A percentile compares a stretch with the other conserved stretches of the same genome.
Evolutionary conservation across 2,113 vertebrate species (phyloP).

Genomic region (Odontesthes bonariensis): DNA sequence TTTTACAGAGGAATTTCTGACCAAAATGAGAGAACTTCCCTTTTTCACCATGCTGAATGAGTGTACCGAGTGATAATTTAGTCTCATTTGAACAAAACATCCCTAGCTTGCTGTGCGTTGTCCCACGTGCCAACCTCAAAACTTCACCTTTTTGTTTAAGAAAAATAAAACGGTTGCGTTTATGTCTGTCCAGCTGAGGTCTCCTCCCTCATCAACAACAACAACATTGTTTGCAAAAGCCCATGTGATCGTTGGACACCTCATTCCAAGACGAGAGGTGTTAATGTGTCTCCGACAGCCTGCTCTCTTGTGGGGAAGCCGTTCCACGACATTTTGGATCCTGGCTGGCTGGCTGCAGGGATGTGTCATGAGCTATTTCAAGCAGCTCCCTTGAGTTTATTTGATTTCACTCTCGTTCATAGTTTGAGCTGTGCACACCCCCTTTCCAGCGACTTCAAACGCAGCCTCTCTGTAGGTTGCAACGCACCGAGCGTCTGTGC

Average conservation of each 20-base stretch:
- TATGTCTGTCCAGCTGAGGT: conserved; percentile 39
- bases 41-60: not conserved
- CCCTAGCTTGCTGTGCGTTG: not conserved
- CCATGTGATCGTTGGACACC: conserved; percentile 13
- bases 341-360: conserved; percentile 1
- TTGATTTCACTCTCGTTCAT: conserved; percentile 95
- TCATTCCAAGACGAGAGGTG: not conserved
- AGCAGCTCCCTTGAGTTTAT: conserved; percentile 74
- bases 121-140: conserved; percentile 19
- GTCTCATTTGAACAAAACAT: not conserved
- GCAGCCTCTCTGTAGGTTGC: conserved; percentile 93
- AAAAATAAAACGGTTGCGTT: not conserved
- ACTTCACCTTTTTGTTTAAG: conserved; percentile 1
- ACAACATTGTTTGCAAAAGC: not conserved
- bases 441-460: conserved; percentile 93
- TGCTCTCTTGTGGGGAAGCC: not conserved
- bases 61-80: not conserved
- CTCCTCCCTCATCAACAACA: not conserved
- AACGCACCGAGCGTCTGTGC: conserved; percentile 88
- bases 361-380: conserved; percentile 58
- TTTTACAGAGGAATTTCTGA: not conserved
- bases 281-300: not conserved
- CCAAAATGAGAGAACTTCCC: not conserved
- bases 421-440: conserved; percentile 91
- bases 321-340: conserved; percentile 6